phyloP scores from a whole-genome alignment of 2,113 vertebrate species.

The Lophius piscatorius region DNA sequence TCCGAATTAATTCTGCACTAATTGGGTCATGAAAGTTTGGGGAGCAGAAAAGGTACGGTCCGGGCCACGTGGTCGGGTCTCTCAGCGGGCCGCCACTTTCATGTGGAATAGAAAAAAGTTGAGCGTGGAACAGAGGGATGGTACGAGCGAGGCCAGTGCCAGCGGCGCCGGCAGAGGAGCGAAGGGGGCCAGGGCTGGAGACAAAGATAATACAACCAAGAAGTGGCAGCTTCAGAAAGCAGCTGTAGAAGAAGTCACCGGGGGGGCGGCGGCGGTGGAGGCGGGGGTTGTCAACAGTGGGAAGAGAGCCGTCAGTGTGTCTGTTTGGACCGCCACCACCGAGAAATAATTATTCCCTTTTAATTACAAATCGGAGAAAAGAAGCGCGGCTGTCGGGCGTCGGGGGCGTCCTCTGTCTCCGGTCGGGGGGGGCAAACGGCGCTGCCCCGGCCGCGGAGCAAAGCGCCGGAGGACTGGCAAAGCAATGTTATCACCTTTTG shows the following conservation, averaged over 20 bases:
- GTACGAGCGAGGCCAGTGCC: conserved; percentile 54
- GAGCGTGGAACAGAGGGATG: conserved; percentile 65
- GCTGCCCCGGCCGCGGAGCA: conserved; percentile 49
- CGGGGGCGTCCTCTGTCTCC: conserved; percentile 37
- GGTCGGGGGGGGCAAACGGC: conserved; percentile 31
- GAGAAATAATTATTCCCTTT: conserved; percentile 78
- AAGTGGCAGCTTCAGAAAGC: conserved; percentile 71
- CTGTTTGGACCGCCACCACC: conserved; percentile 72
- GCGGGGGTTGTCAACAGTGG: conserved; percentile 68
- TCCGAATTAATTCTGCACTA: conserved; percentile 72
- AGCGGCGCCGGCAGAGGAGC: conserved; percentile 59
- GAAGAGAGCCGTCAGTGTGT: conserved; percentile 70
- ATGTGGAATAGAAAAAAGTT: conserved; percentile 67
- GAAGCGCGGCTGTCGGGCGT: conserved; percentile 53
- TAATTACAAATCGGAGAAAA: conserved; percentile 77
- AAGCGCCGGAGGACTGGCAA: conserved; percentile 39
- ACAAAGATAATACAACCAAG: conserved; percentile 75
- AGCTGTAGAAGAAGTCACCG: conserved; percentile 49
- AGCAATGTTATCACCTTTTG: conserved; percentile 73
- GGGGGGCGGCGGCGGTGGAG: no score
- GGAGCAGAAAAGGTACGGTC: conserved; percentile 69
- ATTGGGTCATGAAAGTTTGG: conserved; percentile 80
- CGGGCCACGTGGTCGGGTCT: conserved; percentile 62
- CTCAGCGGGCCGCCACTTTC: conserved; percentile 66
- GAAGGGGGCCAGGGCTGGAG: conserved; percentile 74